Base-by-base conservation (phyloP, 2,888 invertebrate genomes). In the Megalurothrips usitatus region DNA sequence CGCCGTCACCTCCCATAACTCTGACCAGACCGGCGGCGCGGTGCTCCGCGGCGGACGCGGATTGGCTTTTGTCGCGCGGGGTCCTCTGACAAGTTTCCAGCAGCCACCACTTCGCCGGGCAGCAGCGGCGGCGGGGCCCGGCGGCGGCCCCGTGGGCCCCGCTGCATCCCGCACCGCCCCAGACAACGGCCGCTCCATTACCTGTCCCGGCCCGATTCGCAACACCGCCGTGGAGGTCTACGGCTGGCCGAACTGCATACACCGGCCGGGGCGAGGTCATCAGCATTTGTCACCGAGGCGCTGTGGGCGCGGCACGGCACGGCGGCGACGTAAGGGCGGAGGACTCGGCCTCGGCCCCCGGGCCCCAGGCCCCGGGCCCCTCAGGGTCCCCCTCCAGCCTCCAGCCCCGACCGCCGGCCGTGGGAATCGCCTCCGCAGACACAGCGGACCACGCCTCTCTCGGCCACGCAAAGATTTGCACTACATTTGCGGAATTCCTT, bases 401-500 rank as follows among this genome's bases (percentile, higher is more conserved):
- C 34, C 34, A 2, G 34, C 6, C 34, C 34, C 34, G 34, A 43
- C 34, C 6, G 34, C 6, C n/a, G 52, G 52, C 68, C 68, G 68
- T 75, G 68, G 68, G 68, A 75, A 75, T 11, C 11, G 68, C 68
- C 68, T 12, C 26, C 26, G 23, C 68, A 23, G 23, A 23, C 68
- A 9, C 68, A 9, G 68, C n/a, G n/a, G n/a, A n/a, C 52, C 52
- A 12, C 52, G 58, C 58, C 58, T 19, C 58, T 19, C 68, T 6
- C 34, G 34, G 34, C 34, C 34, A 43, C 34, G 34, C 34, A 43
- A 43, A 75, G 68, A 26, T 75, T 75, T 75, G 68, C 68, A 75
- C 68, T 75, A 75, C 68, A 75, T 75, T 75, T 75, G 68, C 23
- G 23, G 68, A 75, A 75, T 75, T 75, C 68, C 26, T 75, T 58